These are phyloP conservation scores for Drosophila mettleri DNA, from an alignment of 2,888 invertebrate genomes.

Conservation along the genomic window DNA sequence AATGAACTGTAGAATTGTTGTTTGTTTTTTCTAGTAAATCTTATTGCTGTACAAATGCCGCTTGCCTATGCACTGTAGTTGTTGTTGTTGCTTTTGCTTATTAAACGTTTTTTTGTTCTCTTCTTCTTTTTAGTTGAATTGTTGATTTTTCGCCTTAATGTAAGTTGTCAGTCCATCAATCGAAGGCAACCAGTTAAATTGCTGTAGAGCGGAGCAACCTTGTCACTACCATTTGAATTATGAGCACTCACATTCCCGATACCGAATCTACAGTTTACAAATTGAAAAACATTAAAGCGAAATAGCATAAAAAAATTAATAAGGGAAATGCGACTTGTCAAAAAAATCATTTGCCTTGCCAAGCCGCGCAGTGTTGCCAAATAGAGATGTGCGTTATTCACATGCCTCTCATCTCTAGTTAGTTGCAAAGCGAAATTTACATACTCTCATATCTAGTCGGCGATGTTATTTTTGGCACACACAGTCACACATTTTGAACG, in stretches of 20 bases:
- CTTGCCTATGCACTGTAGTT: conserved; percentile 33
- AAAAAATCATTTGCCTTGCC: conserved; percentile 46
- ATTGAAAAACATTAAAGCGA: conserved; percentile 16
- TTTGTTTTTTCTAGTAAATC: conserved; percentile 36
- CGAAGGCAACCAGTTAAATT: conserved; percentile 37
- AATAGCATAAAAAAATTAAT: conserved; percentile 14
- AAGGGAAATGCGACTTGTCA: conserved; percentile 46
- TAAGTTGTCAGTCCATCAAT: conserved; percentile 34
- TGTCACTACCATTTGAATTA: conserved; percentile 32
- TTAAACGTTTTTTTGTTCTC: conserved; percentile 6
- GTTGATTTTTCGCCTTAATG: conserved; percentile 40
- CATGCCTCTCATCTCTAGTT: conserved; percentile 45
- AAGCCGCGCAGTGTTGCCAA: conserved; percentile 57
- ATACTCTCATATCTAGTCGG: conserved; percentile 39
- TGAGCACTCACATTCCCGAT: conserved; percentile 25
- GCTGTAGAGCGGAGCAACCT: conserved; percentile 35
- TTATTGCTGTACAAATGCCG: conserved; percentile 33
- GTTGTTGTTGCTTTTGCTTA: conserved; percentile 6
- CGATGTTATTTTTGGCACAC: conserved; percentile 56
- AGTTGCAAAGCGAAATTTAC: conserved; percentile 33
- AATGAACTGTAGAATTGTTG: conserved; percentile 27
- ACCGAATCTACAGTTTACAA: conserved; percentile 30
- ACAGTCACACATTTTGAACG: conserved; percentile 7
- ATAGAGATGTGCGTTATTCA: conserved; percentile 55
- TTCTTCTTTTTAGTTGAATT: conserved; percentile 20